Evolutionary conservation across 2,888 invertebrate species (phyloP).

Genomic region (Willowsia nigromaculata): DNA sequence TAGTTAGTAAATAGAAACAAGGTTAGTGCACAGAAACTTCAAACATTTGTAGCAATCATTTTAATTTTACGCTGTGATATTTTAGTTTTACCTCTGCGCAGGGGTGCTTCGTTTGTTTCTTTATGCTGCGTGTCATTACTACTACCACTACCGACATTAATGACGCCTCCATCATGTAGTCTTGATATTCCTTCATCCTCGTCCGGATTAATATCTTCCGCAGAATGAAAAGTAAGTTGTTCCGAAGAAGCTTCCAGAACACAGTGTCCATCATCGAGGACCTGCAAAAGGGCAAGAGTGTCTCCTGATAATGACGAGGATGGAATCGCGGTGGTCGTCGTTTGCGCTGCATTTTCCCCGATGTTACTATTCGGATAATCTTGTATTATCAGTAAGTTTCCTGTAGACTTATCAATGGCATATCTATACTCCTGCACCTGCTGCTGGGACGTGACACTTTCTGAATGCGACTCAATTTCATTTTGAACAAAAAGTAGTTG

Average conservation of each 20-base stretch:
- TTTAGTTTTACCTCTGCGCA: background rate
- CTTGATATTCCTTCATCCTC: background rate
- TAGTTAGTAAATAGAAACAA: too few species aligned
- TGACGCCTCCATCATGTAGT: background rate
- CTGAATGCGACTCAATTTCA: background rate
- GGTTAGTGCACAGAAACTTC: too few species aligned
- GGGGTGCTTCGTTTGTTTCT: too few species aligned
- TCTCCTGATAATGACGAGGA: background rate
- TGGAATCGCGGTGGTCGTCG: too few species aligned
- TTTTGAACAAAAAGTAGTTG: background rate
- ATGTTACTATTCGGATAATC: background rate
- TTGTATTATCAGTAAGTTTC: background rate
- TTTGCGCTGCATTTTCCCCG: background rate
- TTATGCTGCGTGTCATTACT: too few species aligned
- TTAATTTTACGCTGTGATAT: too few species aligned
- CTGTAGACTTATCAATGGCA: background rate
- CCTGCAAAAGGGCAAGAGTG: background rate
- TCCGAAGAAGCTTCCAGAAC: background rate
- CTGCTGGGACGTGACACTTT: background rate
- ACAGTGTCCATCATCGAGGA: background rate
- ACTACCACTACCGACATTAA: too few species aligned
- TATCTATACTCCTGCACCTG: background rate
- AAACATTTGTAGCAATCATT: too few species aligned
- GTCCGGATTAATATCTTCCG: background rate
- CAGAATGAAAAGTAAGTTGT: constrained; percentile 9